Percentiles rank a stretch among this genome's conserved stretches.
These are phyloP conservation scores for Heliothis virescens DNA, from an alignment of 1,140 invertebrate genomes.

Conservation along the genomic window DNA sequence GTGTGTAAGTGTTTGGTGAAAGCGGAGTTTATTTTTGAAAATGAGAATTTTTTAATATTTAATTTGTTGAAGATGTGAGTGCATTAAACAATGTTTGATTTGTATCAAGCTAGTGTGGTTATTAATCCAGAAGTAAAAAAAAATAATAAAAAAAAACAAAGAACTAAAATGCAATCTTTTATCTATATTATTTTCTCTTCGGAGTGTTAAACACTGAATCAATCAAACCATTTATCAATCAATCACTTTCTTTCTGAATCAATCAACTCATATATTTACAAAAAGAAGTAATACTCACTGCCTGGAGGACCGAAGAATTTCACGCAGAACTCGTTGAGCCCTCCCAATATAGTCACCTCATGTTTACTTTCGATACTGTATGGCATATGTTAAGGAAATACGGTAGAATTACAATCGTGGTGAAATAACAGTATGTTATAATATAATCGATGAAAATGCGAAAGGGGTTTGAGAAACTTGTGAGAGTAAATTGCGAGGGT, in stretches of 20 bases:
- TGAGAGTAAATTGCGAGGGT: no score
- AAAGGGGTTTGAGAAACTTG: no score
- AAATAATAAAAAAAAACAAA: no score
- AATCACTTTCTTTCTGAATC: neutral
- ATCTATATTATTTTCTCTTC: no score
- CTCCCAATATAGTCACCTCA: constrained; percentile 99
- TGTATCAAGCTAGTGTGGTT: no score
- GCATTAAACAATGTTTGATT: no score
- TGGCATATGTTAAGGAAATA: constrained; percentile 82
- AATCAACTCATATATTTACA: neutral
- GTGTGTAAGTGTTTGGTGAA: neutral
- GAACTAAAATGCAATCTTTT: no score
- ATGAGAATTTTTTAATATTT: no score
- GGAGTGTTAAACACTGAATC: neutral
- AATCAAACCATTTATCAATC: neutral
- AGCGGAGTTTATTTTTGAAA: no score
- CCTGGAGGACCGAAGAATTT: constrained; percentile 99
- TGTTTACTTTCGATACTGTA: constrained; percentile 99
- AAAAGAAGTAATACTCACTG: constrained; percentile 89
- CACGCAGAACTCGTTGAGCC: constrained; percentile 99
- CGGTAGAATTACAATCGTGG: no score
- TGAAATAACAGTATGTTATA: neutral
- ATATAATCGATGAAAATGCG: neutral
- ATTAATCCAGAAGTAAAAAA: no score
- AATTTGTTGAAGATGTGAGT: no score